Percentiles rank a stretch among this genome's conserved stretches.
phyloP scores from a whole-genome alignment of 1,140 invertebrate species.

The Leucophenga varia region DNA sequence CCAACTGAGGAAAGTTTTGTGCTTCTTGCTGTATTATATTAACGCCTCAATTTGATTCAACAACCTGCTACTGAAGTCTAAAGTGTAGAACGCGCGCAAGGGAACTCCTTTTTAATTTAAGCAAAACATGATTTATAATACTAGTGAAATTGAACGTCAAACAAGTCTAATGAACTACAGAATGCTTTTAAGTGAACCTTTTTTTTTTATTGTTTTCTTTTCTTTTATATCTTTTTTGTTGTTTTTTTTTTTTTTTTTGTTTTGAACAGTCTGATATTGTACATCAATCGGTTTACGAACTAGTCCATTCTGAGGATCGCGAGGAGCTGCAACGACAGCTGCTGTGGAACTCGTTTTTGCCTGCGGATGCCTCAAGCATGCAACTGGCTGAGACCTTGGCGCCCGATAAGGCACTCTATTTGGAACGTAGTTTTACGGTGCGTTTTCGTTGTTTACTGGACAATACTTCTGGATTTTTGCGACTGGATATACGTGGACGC shows the following conservation, averaged over 20 bases:
- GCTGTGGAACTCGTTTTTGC: constrained; percentile 94
- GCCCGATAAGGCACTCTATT: constrained; percentile 80
- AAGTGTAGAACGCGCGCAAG: no score
- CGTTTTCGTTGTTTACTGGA: constrained; percentile 97
- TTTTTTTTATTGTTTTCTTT: not conserved
- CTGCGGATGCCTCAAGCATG: constrained; percentile 75
- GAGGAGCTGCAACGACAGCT: constrained; percentile 96
- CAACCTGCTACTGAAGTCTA: not conserved
- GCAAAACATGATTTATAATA: constrained; percentile 46
- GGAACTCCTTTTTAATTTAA: constrained; percentile 50
- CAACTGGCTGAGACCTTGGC: constrained; percentile 80
- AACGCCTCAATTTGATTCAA: constrained; percentile 48
- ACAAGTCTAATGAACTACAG: no score
- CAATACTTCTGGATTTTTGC: constrained; percentile 98
- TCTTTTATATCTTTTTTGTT: not conserved
- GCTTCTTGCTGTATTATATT: no score
- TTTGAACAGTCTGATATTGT: constrained; percentile 93
- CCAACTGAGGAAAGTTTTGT: no score
- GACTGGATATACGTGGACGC: constrained; percentile 94
- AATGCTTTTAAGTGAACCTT: no score
- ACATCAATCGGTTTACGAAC: constrained; percentile 97
- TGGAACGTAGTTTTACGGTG: constrained; percentile 95
- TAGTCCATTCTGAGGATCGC: constrained; percentile 97
- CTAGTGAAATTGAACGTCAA: no score
- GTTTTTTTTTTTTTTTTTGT: constrained; percentile 1